Evolutionary conservation across 1,140 invertebrate species (phyloP), one percentile per base, ranked within the genome.

Genomic region (Drosophila guanche): DNA sequence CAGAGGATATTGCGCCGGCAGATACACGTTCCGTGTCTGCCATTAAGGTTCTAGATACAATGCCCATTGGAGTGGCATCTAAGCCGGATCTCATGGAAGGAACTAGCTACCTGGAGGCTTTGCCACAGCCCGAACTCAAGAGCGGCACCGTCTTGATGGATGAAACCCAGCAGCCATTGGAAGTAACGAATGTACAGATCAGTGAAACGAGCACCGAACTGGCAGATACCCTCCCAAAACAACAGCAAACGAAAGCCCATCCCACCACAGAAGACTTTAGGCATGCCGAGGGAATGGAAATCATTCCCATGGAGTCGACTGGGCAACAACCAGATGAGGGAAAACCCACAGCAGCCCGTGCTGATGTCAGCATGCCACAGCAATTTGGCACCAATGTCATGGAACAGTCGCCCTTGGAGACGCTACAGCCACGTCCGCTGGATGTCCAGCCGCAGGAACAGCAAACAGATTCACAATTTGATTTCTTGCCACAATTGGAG

Each of bases 391-490:
- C 69, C 22, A 40, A 78, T 48, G 40, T 75, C 10, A 46, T 10
- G 8, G 58, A 90, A 20, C 81, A 90, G 43, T 61, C 67, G 0
- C 2, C 52, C 3, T 37, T 90, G n/a, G 76, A 90, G 29, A 70
- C 41, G 0, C 45, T 76, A n/a, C 4, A 59, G 7, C 43, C 69
- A 10, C 51, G 63, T 41, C 29, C 33, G 3, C 10, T 4, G 33
- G 10, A 12, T 37, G 12, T 56, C 2, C 4, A 53, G 10, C 33
- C 66, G 10, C 54, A 63, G 14, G 27, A 41, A 12, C 57, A 78
- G 37, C 29, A 66, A 5, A 33, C 60, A 4, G 59, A 22, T 54
- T 45, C 42, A 5, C 12, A 33, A 5, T 79, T 76, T 51, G 63
- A 71, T 22, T 50, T 86, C 1, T 14, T 71, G 29, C 65, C 86